Percentiles rank a stretch among this genome's conserved stretches.
Conservation (phyloP, 2,113 vertebrate species). For the Natator depressus region DNA sequence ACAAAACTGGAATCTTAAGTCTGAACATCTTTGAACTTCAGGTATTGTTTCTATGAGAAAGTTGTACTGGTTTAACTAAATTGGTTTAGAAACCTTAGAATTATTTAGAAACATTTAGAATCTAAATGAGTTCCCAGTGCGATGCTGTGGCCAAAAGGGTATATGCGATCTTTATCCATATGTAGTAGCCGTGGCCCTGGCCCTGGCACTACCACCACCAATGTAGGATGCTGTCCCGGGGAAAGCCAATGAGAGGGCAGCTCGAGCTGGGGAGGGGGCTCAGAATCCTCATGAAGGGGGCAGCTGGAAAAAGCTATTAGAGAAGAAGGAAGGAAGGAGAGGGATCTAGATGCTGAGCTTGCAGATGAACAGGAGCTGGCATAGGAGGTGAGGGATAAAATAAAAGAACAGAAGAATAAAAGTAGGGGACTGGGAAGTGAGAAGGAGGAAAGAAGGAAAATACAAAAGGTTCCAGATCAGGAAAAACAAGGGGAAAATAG, state of each 20-base stretch:
- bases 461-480: too few species aligned
- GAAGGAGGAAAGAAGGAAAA: too few species aligned
- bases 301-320: too few species aligned
- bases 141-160: background rate
- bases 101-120: background rate
- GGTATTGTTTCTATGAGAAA: background rate
- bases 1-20: conserved; percentile 17
- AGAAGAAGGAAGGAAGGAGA: too few species aligned
- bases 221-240: background rate
- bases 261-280: background rate
- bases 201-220: background rate
- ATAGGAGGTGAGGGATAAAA: too few species aligned
- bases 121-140: background rate
- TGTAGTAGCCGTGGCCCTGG: background rate
- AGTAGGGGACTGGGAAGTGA: too few species aligned
- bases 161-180: background rate
- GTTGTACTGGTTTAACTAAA: background rate
- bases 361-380: too few species aligned
- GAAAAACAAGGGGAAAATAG: too few species aligned
- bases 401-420: too few species aligned
- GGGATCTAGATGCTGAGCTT: too few species aligned
- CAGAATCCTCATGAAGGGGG: too few species aligned
- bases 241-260: background rate
- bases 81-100: conserved; percentile 35
- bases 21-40: conserved; percentile 11